Evolutionary conservation across 2,888 invertebrate genomes (phyloP).

Genomic region (Heliconius cydno): DNA sequence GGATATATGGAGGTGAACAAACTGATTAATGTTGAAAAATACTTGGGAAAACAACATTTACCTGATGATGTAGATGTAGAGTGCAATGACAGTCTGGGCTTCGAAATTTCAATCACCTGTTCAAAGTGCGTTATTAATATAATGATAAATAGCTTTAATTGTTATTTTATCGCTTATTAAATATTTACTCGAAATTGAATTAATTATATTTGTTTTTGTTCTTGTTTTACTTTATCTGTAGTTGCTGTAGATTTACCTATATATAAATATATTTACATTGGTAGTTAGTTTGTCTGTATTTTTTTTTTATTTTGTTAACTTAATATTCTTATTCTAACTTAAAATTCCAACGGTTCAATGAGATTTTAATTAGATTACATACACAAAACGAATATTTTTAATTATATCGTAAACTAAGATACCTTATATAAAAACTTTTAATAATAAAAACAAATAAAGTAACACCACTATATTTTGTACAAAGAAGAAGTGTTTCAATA

Average conservation of each 20-base stretch:
- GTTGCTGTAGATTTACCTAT: background rate
- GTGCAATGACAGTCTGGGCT: background rate
- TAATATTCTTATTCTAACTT: no score
- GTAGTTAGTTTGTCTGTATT: no score
- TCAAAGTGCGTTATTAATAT: background rate
- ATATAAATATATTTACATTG: no score
- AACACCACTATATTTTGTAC: slow-evolving; percentile 25
- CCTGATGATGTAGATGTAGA: no score
- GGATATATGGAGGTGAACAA: slow-evolving; percentile 28
- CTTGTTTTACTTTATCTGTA: background rate
- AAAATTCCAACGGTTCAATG: no score
- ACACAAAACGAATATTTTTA: no score
- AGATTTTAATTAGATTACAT: no score
- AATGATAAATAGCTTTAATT: background rate
- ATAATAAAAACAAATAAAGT: background rate
- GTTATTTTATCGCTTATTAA: background rate
- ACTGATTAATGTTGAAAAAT: slow-evolving; percentile 26
- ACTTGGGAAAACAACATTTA: background rate
- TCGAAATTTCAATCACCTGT: background rate
- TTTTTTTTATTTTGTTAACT: no score
- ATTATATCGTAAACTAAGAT: no score
- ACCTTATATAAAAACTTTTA: background rate
- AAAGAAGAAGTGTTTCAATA: slow-evolving; percentile 43
- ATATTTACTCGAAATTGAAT: background rate
- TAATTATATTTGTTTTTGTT: slow-evolving; percentile 7